A percentile compares a stretch with the other conserved stretches of the same genome.
phyloP scores from a whole-genome alignment of 1,140 invertebrate genomes.

The Nephila pilipes region DNA sequence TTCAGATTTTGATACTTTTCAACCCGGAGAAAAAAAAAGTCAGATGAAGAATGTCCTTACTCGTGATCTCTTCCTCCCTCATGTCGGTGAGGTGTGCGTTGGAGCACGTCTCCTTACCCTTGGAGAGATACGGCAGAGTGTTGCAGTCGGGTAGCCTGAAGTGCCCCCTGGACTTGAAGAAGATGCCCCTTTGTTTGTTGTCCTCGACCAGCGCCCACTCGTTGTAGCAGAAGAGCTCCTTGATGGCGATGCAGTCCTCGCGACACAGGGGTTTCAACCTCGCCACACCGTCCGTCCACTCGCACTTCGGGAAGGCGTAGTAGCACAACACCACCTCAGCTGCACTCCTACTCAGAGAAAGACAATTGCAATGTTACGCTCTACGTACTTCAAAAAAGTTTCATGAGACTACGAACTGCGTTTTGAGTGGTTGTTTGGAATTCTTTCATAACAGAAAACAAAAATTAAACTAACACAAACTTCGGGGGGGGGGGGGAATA shows the following conservation, averaged over 20 bases:
- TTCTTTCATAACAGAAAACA: too few species aligned
- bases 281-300: slow-evolving; percentile 82
- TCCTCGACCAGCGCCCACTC: slow-evolving; percentile 95
- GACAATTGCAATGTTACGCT: too few species aligned
- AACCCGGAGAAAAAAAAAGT: too few species aligned
- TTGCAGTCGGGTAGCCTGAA: slow-evolving; percentile 94
- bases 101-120: slow-evolving; percentile 85
- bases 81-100: slow-evolving; percentile 91
- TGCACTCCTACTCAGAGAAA: slow-evolving; percentile 83
- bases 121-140: slow-evolving; percentile 86
- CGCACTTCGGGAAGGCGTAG: slow-evolving; percentile 95
- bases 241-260: slow-evolving; percentile 95
- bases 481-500: too few species aligned
- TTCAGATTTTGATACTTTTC: too few species aligned
- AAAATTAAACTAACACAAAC: too few species aligned
- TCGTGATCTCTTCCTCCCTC: slow-evolving; percentile 88
- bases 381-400: too few species aligned
- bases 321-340: slow-evolving; percentile 94
- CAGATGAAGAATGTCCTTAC: slow-evolving; percentile 81
- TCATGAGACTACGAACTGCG: too few species aligned
- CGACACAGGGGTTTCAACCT: slow-evolving; percentile 81
- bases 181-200: slow-evolving; percentile 90
- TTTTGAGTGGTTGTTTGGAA: too few species aligned
- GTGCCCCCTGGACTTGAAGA: slow-evolving; percentile 90
- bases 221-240: slow-evolving; percentile 94